Conservation (phyloP, 2,888 invertebrate genomes). For the Resseliella maxima region DNA sequence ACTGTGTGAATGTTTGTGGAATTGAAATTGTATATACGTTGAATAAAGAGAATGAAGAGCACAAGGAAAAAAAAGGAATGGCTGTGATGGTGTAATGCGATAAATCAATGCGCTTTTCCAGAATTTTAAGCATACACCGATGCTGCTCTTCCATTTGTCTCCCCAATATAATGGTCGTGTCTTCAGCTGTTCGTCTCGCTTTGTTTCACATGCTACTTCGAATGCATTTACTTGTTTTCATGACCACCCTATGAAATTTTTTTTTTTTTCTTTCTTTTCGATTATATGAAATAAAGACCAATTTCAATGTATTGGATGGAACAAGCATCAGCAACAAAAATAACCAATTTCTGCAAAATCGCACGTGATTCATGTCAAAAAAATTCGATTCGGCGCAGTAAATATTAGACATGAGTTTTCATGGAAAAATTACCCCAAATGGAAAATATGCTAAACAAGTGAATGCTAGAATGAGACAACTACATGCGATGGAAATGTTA, state of each 20-base stretch:
- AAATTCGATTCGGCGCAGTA: constrained; percentile 15
- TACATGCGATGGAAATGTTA: not conserved
- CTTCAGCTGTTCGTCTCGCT: not conserved
- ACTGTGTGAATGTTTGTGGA: too few relatives aligned
- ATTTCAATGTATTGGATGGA: constrained; percentile 6
- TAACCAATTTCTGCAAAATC: constrained; percentile 45
- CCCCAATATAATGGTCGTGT: not conserved
- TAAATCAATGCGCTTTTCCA: constrained; percentile 54
- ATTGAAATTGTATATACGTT: too few relatives aligned
- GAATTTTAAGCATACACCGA: not conserved
- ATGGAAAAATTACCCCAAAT: not conserved
- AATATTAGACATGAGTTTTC: not conserved
- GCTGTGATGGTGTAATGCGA: constrained; percentile 35
- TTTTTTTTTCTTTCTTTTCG: too few relatives aligned
- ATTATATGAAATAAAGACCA: too few relatives aligned
- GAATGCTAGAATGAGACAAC: not conserved
- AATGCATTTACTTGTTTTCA: not conserved
- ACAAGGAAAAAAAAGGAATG: not conserved
- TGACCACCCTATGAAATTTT: not conserved
- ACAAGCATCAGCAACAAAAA: not conserved
- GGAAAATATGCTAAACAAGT: not conserved
- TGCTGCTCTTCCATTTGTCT: not conserved
- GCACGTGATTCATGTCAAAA: constrained; percentile 41
- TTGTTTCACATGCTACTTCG: not conserved
- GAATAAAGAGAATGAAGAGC: too few relatives aligned